Base-by-base conservation (phyloP, 2,888 invertebrate species). In the Caenorhabditis sp. region DNA sequence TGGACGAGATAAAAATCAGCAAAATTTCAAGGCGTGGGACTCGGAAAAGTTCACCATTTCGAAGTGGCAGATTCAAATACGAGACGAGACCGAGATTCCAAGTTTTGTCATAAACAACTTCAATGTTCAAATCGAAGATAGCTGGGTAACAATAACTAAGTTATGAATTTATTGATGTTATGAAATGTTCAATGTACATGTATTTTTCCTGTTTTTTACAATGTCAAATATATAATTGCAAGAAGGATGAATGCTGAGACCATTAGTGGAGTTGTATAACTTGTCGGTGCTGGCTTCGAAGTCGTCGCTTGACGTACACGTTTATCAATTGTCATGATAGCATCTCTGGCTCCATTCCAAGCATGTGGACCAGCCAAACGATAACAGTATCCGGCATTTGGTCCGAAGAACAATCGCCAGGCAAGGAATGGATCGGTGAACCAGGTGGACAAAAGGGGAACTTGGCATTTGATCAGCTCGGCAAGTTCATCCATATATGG, bases 401-500 rank as follows among this genome's bases (percentile, higher is more conserved):
- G 75, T 1, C 80, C 81, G 59, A 76, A 67, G 60, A 73, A 66
- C 14, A 72, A 63, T 62, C 62, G 60, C 37, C 79, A 72, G 0
- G 87, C 87, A 62, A 79, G 70, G 1, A 64, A 59, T 17, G 82
- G 78, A 26, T 83, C 82, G 26, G 75, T 78, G 64, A 88, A 58
- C 14, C 83, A 58, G 43, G 79, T 80, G 79, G 81, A 81, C 83
- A 87, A 51, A n/a, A 88, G 54, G 63, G 88, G 83, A 0, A 89
- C 89, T 66, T 85, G 85, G 64, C 88, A 88, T 43, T 89, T 89
- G 24, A 88, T 81, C 6, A 88, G 60, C 36, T 81, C 80, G 5
- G 89, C 89, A 58, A 90, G 72, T 64, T 89, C 89, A 75, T 90
- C 90, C 89, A 89, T 89, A 77, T 88, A 89, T 2, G 79, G 76